These are phyloP conservation scores for Pemphigus obesinymphae DNA, from an alignment of 1,140 invertebrate genomes.

Conservation along the genomic window DNA sequence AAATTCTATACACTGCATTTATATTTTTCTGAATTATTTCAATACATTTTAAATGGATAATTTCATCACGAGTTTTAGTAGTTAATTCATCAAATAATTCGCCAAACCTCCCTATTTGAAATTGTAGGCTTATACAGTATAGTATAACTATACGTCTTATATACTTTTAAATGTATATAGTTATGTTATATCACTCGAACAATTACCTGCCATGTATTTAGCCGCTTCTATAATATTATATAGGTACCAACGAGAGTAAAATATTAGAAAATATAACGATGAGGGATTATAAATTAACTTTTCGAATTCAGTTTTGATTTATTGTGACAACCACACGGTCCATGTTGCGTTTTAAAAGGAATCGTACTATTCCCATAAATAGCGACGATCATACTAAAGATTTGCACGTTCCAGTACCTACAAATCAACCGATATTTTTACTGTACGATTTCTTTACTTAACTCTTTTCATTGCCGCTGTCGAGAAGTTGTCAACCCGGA, in stretches of 20 bases:
- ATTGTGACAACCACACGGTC: neutral
- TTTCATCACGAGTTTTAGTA: neutral
- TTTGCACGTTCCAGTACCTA: neutral
- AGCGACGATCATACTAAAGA: neutral
- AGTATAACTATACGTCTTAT: too few relatives aligned
- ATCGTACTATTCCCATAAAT: neutral
- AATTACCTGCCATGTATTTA: too few relatives aligned
- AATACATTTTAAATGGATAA: too few relatives aligned
- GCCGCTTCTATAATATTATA: too few relatives aligned
- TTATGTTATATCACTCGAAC: too few relatives aligned
- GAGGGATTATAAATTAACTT: neutral
- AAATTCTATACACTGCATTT: too few relatives aligned
- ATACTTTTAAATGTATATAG: too few relatives aligned
- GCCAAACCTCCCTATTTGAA: neutral
- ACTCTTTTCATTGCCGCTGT: constrained; percentile 1
- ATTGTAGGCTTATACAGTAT: too few relatives aligned
- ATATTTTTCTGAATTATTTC: too few relatives aligned
- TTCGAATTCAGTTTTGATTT: neutral
- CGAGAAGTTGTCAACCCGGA: constrained; percentile 37
- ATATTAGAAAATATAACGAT: neutral
- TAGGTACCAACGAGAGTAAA: too few relatives aligned
- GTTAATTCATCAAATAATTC: neutral
- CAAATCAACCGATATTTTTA: constrained; percentile 2
- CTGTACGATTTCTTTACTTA: constrained; percentile 9
- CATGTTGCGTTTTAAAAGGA: neutral